Evolutionary conservation across 2,888 invertebrate species (phyloP), one percentile per base, ranked within the genome.

Genomic region (Odontomyia ornata): DNA sequence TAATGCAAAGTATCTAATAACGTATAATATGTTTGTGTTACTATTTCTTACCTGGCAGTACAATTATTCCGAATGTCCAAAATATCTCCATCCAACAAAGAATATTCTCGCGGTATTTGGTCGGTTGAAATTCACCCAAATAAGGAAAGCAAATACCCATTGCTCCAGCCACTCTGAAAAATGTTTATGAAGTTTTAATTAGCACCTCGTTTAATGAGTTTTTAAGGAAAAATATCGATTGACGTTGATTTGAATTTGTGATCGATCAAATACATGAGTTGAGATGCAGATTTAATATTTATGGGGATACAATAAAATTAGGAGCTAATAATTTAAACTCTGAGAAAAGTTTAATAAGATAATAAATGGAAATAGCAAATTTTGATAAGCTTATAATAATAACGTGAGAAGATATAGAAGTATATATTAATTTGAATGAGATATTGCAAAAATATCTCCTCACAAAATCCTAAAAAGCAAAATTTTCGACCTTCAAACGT

Each of bases 81-180:
- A 94, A 94, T 88, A 94, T 89, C 88, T 94, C 94, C 93, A 94
- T 93, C 93, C 93, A 93, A 86, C 93, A 93, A 78, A 94, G 89
- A 83, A 93, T 93, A 82, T 91, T 93, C 85, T 94, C 94, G 84
- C 94, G 89, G 86, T 93, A 91, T 86, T 92, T 92, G 77, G 92
- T 92, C 57, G 92, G 92, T 83, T 94, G 94, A 86, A 94, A 94
- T 87, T 94, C 94, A 79, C 94, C 93, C 82, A 94, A 87, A 86
- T 94, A 94, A 0, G 94, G 93, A 87, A 94, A 94, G 82, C 93
- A 92, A 82, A 94, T 93, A 82, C 93, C 93, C 92, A 94, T 93
- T 76, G 93, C 93, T 75, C 94, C 94, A 71, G 93, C 93, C 81
- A 94, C 91, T 62, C 94, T 94, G 85, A 77, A 85, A 83, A 85